Conservation (phyloP, 1,140 invertebrate species). For the Bombus superbus region DNA sequence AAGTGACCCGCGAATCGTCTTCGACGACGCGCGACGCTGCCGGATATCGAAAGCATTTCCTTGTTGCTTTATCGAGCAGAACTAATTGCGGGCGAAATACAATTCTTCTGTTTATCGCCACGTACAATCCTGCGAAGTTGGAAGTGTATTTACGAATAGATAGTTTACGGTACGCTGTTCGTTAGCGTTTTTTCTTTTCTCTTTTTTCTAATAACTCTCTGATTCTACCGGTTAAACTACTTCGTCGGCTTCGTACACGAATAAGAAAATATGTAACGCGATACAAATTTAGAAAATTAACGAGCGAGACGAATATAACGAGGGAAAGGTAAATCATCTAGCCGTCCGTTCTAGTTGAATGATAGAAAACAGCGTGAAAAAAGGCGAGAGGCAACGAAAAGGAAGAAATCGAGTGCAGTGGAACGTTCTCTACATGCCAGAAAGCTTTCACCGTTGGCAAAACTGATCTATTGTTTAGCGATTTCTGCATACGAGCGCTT, state of each 20-base stretch:
- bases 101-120: constrained; percentile 48
- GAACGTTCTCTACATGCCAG: constrained; percentile 4
- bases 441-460: constrained; percentile 17
- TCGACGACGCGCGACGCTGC: constrained; percentile 26
- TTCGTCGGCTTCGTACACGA: background rate
- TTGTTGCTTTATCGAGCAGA: constrained; percentile 65
- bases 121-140: background rate
- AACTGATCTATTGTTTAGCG: constrained; percentile 38
- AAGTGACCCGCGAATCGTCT: constrained; percentile 41
- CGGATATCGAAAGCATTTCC: constrained; percentile 60
- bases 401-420: background rate
- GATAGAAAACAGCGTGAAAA: background rate
- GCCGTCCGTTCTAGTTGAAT: background rate
- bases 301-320: background rate
- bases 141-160: too few relatives aligned
- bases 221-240: background rate
- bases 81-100: constrained; percentile 55
- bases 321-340: background rate
- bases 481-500: constrained; percentile 11
- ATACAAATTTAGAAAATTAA: background rate
- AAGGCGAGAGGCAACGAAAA: background rate
- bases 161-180: background rate
- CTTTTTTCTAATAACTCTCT: too few relatives aligned
- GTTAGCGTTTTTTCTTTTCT: too few relatives aligned
- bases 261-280: background rate